Percentiles rank a stretch among this genome's conserved stretches.
phyloP scores from a whole-genome alignment of 1,140 invertebrate species.

The Alviniconcha marisindica region DNA sequence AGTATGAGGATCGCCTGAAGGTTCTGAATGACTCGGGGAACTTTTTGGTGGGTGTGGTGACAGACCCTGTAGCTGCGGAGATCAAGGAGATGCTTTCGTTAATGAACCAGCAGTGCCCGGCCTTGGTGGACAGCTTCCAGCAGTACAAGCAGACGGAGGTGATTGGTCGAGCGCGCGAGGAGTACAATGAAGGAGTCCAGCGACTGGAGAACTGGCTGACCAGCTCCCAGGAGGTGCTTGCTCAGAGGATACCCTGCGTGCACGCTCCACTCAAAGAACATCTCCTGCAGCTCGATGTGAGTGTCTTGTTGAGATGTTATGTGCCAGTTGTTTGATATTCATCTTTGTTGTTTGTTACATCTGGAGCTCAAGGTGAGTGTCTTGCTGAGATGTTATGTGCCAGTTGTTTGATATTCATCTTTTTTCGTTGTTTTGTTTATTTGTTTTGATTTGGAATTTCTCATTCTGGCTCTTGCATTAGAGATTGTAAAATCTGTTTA shows the following conservation, averaged over 20 bases:
- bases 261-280: constrained; percentile 88
- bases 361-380: too few species aligned
- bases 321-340: too few species aligned
- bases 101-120: constrained; percentile 87
- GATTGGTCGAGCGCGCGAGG: constrained; percentile 87
- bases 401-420: too few species aligned
- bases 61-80: constrained; percentile 86
- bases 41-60: constrained; percentile 91
- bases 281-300: constrained; percentile 85
- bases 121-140: constrained; percentile 67
- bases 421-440: too few species aligned
- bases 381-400: too few species aligned
- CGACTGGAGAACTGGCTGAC: constrained; percentile 87
- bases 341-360: too few species aligned
- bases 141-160: constrained; percentile 88
- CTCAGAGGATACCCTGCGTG: constrained; percentile 79
- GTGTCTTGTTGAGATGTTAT: too few species aligned
- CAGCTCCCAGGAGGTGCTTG: constrained; percentile 81
- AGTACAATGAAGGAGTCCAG: constrained; percentile 87
- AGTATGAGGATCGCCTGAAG: constrained; percentile 93
- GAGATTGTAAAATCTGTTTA: too few species aligned
- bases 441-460: too few species aligned
- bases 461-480: too few species aligned
- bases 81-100: constrained; percentile 85
- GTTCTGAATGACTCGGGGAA: constrained; percentile 89